Evolutionary conservation across 2,888 invertebrate genomes (phyloP), one percentile per base, ranked within the genome.

Genomic region (Empis stercorea): DNA sequence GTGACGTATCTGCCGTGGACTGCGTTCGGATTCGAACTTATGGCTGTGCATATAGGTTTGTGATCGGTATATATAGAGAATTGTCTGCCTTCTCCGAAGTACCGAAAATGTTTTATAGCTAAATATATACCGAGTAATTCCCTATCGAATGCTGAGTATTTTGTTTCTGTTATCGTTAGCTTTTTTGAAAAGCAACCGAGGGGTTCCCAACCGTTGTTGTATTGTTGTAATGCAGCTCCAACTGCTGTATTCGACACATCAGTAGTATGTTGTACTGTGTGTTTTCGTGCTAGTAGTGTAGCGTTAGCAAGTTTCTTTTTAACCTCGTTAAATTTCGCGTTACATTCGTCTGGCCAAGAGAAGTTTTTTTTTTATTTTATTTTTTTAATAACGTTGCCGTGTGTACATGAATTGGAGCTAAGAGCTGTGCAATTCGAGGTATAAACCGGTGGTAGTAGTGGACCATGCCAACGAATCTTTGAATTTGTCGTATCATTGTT

Each of bases 61-160:
- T 66, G 68, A 7, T 61, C 62, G 7, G 20, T 41, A 48, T 68
- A 58, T n/a, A n/a, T n/a, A n/a, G n/a, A n/a, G n/a, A n/a, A n/a
- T n/a, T n/a, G n/a, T n/a, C n/a, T n/a, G n/a, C n/a, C n/a, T n/a
- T n/a, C n/a, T n/a, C n/a, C n/a, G n/a, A n/a, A n/a, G n/a, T n/a
- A n/a, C n/a, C n/a, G n/a, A n/a, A n/a, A n/a, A n/a, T n/a, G n/a
- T n/a, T n/a, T n/a, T n/a, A n/a, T n/a, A n/a, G n/a, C n/a, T n/a
- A n/a, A n/a, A n/a, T n/a, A n/a, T n/a, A n/a, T n/a, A n/a, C n/a
- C n/a, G n/a, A n/a, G n/a, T n/a, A n/a, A n/a, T n/a, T n/a, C n/a
- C n/a, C n/a, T n/a, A n/a, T n/a, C n/a, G n/a, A n/a, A n/a, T n/a
- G n/a, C n/a, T n/a, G n/a, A n/a, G n/a, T n/a, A n/a, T n/a, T n/a